phyloP scores from a whole-genome alignment of 2,113 vertebrate species.

The Pomatostomus ruficeps region DNA sequence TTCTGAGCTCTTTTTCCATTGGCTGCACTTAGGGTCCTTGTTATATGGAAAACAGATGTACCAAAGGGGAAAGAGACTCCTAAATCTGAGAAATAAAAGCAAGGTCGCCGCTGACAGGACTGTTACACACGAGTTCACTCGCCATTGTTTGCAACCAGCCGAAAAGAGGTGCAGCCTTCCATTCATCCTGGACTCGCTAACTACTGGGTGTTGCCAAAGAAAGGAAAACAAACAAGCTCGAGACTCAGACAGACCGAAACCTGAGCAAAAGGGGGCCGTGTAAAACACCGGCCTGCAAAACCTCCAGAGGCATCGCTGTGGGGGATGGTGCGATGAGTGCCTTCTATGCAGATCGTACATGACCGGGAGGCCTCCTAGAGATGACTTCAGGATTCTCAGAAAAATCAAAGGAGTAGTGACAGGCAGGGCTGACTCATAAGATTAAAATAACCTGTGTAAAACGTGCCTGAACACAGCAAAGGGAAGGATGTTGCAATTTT shows the following conservation, averaged over 20 bases:
- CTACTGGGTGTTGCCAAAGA: not conserved
- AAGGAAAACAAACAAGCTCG: not conserved
- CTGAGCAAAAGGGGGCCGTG: not conserved
- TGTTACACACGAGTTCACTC: not conserved
- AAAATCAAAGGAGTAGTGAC: not conserved
- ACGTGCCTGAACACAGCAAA: conserved; percentile 4
- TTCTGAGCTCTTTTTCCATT: not conserved
- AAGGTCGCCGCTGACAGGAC: not conserved
- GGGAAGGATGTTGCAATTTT: conserved; percentile 28
- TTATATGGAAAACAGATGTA: not conserved
- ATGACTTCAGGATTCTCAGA: not conserved
- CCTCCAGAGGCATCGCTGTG: not conserved
- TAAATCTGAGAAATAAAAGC: not conserved
- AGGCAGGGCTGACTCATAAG: conserved; percentile 11
- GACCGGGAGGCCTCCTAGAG: not conserved
- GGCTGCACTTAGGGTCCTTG: not conserved
- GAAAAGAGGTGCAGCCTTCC: not conserved
- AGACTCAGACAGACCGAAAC: not conserved
- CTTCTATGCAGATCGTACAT: not conserved
- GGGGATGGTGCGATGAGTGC: not conserved
- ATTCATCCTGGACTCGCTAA: not conserved
- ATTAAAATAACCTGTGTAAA: conserved; percentile 14
- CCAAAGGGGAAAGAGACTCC: not conserved
- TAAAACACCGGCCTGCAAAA: not conserved
- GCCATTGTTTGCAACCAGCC: not conserved